These are phyloP conservation scores for Orthosia cruda DNA, from an alignment of 2,888 invertebrate genomes.

Conservation along the genomic window DNA sequence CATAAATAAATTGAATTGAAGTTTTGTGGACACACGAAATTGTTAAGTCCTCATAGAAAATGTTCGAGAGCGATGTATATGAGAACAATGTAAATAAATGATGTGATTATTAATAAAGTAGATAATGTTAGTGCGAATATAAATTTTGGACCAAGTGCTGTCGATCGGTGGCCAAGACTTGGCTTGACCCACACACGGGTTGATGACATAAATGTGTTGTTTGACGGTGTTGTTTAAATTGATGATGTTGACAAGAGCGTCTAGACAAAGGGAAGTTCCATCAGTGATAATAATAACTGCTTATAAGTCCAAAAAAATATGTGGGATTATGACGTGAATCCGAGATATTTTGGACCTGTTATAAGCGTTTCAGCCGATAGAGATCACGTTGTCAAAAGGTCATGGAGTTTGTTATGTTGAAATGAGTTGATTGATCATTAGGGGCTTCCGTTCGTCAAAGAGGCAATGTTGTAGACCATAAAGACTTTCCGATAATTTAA, in stretches of 20 bases:
- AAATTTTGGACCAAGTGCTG: constrained; percentile 89
- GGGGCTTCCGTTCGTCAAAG: constrained; percentile 41
- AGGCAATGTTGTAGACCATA: constrained; percentile 4
- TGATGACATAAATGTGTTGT: constrained; percentile 35
- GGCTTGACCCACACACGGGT: constrained; percentile 48
- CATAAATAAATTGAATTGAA: constrained; percentile 61
- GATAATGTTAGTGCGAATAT: constrained; percentile 72
- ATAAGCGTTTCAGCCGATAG: background rate
- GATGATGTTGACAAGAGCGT: background rate
- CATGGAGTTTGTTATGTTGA: constrained; percentile 10
- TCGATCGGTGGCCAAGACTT: constrained; percentile 81
- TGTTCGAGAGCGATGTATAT: constrained; percentile 65
- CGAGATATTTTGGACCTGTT: background rate
- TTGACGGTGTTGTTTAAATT: constrained; percentile 29
- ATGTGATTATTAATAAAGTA: constrained; percentile 70
- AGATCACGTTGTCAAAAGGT: background rate
- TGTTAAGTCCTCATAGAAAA: constrained; percentile 51
- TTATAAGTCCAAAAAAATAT: background rate
- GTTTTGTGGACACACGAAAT: constrained; percentile 50
- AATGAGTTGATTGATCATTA: constrained; percentile 30
- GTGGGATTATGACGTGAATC: background rate
- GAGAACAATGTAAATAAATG: constrained; percentile 73
- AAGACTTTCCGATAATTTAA: background rate
- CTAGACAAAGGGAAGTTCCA: background rate
- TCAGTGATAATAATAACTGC: background rate